Percentiles rank a stretch among this genome's conserved stretches.
phyloP scores from a whole-genome alignment of 2,888 invertebrate species.

The Euzophera pinguis region DNA sequence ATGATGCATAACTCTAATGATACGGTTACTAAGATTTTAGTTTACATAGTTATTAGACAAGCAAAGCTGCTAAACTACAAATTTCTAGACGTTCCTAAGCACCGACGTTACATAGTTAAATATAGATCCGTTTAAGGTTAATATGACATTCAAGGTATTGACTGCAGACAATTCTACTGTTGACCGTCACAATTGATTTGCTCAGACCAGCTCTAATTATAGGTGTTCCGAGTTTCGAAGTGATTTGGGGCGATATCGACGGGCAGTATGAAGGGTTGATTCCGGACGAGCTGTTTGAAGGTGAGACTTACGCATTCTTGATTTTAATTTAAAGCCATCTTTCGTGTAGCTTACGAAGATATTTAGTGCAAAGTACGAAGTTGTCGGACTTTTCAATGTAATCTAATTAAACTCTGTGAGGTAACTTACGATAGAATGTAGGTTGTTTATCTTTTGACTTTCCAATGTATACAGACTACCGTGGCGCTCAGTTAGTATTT shows the following conservation, averaged over 20 bases:
- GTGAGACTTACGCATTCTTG: slow-evolving; percentile 28
- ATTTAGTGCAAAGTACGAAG: neutral
- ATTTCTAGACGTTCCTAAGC: neutral
- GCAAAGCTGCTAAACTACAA: too few species aligned
- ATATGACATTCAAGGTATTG: neutral
- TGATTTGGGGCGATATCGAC: slow-evolving; percentile 83
- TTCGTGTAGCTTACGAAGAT: too few species aligned
- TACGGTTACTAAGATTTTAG: too few species aligned
- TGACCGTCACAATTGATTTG: neutral
- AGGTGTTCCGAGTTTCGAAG: slow-evolving; percentile 85
- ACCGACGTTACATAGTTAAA: neutral
- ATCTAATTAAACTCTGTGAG: too few species aligned
- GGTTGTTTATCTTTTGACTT: too few species aligned
- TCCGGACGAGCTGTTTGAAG: slow-evolving; percentile 79
- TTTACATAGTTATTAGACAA: too few species aligned
- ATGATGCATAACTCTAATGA: too few species aligned
- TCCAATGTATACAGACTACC: too few species aligned
- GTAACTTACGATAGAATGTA: too few species aligned
- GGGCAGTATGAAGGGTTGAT: slow-evolving; percentile 79
- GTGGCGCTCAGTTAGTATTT: too few species aligned
- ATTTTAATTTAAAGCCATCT: too few species aligned
- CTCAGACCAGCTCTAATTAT: slow-evolving; percentile 22
- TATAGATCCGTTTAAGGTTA: neutral
- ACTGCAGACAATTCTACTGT: neutral
- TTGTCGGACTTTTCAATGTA: too few species aligned